Percentiles rank a stretch among this genome's conserved stretches.
These are phyloP conservation scores for Paguma larvata DNA, from an alignment of 2,797 vertebrate species.

Conservation along the genomic window DNA sequence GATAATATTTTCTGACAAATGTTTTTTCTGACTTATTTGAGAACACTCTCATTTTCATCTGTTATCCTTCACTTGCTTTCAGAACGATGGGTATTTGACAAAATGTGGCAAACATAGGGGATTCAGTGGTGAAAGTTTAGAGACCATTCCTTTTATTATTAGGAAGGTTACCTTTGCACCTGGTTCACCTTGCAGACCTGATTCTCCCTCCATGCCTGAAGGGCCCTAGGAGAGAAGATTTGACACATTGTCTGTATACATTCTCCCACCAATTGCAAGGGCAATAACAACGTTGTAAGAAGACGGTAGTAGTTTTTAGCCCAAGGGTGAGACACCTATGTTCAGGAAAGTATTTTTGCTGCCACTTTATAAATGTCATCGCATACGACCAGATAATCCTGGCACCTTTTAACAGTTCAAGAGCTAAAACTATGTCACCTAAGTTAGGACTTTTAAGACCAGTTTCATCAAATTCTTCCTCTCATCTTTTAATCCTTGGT, in stretches of 20 bases:
- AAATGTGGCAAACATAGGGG: not conserved
- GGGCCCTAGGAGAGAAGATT: constrained; percentile 90
- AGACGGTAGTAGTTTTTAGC: not conserved
- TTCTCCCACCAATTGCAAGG: not conserved
- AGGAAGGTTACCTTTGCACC: constrained; percentile 92
- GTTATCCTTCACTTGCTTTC: not conserved
- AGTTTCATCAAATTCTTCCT: not conserved
- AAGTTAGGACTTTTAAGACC: not conserved
- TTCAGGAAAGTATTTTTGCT: not conserved
- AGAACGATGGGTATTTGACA: not conserved
- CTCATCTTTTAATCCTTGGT: not conserved
- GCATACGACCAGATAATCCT: not conserved
- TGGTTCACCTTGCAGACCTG: constrained; percentile 93
- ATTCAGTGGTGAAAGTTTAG: not conserved
- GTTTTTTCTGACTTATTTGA: not conserved
- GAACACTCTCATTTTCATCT: not conserved
- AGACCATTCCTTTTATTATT: not conserved
- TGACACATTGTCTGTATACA: not conserved
- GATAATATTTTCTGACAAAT: not conserved
- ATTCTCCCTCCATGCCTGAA: constrained; percentile 94
- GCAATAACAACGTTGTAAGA: not conserved
- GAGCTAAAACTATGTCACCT: not conserved
- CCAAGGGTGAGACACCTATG: not conserved
- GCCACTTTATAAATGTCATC: not conserved
- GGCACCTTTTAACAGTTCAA: constrained; percentile 1